A percentile compares a stretch with the other conserved stretches of the same genome.
phyloP scores from a whole-genome alignment of 2,113 vertebrate genomes.

The Alces alces region DNA sequence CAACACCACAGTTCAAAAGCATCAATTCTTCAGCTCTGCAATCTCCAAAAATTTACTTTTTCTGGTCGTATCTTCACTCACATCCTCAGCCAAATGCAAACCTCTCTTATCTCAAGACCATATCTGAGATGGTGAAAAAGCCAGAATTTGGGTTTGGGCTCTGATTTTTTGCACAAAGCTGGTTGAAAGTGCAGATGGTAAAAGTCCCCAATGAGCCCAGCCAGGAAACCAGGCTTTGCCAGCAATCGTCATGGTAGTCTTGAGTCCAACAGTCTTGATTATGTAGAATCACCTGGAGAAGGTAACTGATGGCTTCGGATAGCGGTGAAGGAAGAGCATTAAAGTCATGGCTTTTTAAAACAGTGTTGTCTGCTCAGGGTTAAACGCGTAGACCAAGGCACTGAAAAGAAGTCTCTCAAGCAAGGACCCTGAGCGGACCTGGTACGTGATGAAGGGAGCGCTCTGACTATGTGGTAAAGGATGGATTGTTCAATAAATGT shows the following conservation, averaged over 20 bases:
- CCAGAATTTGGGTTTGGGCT: neutral
- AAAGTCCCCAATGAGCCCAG: neutral
- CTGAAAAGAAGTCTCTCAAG: neutral
- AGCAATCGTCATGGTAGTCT: neutral
- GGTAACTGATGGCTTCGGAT: neutral
- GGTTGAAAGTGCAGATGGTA: neutral
- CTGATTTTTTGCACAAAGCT: neutral
- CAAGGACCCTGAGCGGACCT: neutral
- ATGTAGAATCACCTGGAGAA: neutral
- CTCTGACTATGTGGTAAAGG: neutral
- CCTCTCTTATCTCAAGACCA: neutral
- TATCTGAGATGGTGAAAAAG: neutral
- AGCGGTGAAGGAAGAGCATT: neutral
- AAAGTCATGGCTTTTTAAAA: neutral
- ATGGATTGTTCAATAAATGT: neutral
- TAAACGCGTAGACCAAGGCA: neutral
- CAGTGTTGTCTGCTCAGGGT: neutral
- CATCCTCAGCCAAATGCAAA: neutral
- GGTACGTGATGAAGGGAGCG: neutral
- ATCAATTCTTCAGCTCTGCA: neutral
- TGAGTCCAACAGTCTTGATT: neutral
- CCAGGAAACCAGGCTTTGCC: neutral
- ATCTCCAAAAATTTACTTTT: neutral
- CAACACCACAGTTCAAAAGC: neutral
- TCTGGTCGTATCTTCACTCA: neutral